Conservation (phyloP, 2,113 vertebrate species). For the mouse (Mus musculus) region DNA sequence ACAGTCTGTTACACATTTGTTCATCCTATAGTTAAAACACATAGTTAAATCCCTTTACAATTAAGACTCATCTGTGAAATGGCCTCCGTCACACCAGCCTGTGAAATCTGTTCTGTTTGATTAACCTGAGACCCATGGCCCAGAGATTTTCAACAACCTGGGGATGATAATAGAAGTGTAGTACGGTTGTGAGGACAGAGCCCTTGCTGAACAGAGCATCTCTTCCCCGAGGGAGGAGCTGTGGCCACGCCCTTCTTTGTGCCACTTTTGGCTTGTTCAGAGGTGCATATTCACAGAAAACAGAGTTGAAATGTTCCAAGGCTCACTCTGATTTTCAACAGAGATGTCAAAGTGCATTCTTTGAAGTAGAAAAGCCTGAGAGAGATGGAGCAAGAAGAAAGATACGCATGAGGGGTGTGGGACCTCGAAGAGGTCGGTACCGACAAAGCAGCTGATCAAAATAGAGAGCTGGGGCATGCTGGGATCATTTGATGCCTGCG, state of each 20-base stretch:
- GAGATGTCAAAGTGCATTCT: background rate
- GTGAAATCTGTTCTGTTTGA: background rate
- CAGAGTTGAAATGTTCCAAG: background rate
- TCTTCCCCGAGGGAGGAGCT: background rate
- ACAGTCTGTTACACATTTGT: background rate
- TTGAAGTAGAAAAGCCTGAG: slow-evolving; percentile 16
- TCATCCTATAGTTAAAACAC: background rate
- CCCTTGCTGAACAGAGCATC: background rate
- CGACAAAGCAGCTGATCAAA: background rate
- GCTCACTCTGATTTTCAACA: slow-evolving; percentile 10
- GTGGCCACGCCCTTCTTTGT: background rate
- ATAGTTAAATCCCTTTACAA: background rate
- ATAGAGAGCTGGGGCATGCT: background rate
- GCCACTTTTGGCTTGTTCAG: background rate
- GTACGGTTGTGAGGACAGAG: background rate
- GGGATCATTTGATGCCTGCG: background rate
- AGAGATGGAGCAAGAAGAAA: background rate
- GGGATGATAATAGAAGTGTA: rapidly evolving
- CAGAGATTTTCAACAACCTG: background rate
- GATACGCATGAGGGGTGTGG: background rate
- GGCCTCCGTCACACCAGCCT: background rate
- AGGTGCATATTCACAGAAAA: background rate
- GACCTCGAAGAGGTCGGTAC: rapidly evolving
- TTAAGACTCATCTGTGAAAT: background rate
- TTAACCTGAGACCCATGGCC: background rate